Evolutionary conservation across 2,797 vertebrate species (phyloP).

Genomic region (Acrocephalus scirpaceus): DNA sequence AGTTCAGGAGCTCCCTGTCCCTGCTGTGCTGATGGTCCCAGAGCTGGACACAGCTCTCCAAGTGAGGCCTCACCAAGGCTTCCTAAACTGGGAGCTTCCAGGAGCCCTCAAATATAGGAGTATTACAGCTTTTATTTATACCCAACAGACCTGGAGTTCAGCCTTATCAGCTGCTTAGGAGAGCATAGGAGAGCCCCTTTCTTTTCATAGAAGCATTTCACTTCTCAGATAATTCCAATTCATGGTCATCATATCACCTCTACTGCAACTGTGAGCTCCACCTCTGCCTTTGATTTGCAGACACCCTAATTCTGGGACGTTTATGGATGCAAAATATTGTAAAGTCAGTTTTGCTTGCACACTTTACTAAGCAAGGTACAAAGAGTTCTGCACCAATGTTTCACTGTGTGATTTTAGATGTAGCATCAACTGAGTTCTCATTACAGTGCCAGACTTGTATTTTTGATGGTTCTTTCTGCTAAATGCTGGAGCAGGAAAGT

Average conservation of each 20-base stretch:
- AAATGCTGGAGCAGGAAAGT: neutral
- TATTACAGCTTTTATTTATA: neutral
- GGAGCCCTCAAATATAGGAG: neutral
- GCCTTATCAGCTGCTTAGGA: neutral
- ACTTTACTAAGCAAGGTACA: neutral
- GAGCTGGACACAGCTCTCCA: neutral
- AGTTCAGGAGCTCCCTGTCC: neutral
- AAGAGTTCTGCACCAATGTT: neutral
- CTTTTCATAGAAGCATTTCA: neutral
- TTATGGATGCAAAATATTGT: neutral
- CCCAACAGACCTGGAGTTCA: neutral
- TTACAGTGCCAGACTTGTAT: accelerated
- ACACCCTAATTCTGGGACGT: accelerated
- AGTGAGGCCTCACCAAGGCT: neutral
- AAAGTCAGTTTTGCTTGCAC: neutral
- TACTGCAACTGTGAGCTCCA: neutral
- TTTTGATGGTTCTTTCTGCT: neutral
- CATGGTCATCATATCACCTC: neutral
- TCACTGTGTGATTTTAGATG: neutral
- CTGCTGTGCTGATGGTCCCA: neutral
- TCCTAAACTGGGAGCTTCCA: neutral
- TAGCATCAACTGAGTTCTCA: neutral
- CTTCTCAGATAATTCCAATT: neutral
- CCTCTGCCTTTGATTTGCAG: neutral
- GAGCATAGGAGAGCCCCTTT: neutral